Percentiles rank a stretch among this genome's conserved stretches.
phyloP scores from a whole-genome alignment of 1,140 invertebrate species.

The Triops longicaudatus region DNA sequence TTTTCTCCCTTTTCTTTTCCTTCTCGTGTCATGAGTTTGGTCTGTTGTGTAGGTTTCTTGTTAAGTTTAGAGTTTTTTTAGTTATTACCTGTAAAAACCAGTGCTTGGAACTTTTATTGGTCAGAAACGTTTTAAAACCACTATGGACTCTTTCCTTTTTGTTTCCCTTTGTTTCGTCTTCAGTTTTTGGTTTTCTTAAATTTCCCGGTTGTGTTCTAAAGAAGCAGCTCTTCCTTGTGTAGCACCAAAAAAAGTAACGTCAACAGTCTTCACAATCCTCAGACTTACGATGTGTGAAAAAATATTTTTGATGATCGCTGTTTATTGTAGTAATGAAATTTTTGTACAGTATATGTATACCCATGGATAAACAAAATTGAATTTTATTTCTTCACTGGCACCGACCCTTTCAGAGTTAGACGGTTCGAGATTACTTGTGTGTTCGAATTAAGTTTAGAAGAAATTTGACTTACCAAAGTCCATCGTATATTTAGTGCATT shows the following conservation, averaged over 20 bases:
- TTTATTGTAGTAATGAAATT: slow-evolving; percentile 16
- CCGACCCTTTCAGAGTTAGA: too few species aligned
- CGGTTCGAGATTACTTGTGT: too few species aligned
- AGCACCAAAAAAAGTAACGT: slow-evolving; percentile 8
- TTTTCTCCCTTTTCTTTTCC: background rate
- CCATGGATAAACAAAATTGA: slow-evolving; percentile 2
- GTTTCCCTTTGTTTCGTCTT: background rate
- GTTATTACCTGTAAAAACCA: background rate
- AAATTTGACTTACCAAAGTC: too few species aligned
- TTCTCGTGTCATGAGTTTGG: background rate
- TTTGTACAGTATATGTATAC: slow-evolving; percentile 15
- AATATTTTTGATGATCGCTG: slow-evolving; percentile 8
- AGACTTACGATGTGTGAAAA: background rate
- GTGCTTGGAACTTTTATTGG: background rate
- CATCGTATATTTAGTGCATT: too few species aligned
- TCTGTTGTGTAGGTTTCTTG: slow-evolving; percentile 15
- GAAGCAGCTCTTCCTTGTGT: slow-evolving; percentile 14
- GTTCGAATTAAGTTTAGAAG: too few species aligned
- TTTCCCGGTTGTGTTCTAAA: slow-evolving; percentile 12
- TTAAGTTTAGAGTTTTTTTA: slow-evolving; percentile 20
- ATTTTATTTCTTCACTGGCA: too few species aligned
- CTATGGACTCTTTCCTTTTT: background rate
- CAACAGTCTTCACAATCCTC: slow-evolving; percentile 11
- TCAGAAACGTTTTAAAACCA: background rate
- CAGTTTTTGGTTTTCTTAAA: slow-evolving; percentile 1